Evolutionary conservation across 2,797 vertebrate genomes (phyloP), one percentile per base, ranked within the genome.

Genomic region (Zalophus californianus): DNA sequence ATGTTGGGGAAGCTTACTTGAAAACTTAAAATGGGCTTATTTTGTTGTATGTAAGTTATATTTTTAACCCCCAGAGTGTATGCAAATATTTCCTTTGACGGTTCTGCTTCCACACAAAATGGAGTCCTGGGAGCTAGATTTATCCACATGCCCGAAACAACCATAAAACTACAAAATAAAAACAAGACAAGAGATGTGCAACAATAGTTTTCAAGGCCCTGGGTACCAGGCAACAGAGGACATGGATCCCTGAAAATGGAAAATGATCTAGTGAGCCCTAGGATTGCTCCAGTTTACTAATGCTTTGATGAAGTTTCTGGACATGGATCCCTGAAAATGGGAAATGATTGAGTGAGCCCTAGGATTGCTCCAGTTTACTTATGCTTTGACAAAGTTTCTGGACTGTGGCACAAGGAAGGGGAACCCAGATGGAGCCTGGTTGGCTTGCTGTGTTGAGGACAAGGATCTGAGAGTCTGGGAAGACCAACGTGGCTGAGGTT

Each of bases 81-180:
- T 50, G 58, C 73, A 96, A 35, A 16, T 68, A 50, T 25, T 87
- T 90, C 54, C 88, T 88, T 91, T 88, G 78, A 29, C 85, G 23
- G 14, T 70, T 84, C 58, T 92, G 41, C 27, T 83, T 94, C 52
- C 64, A 44, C 0, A 12, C 7, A 54, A 78, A 54, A 85, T 58
- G 75, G 73, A 80, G 52, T 89, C 52, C 20, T 7, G 54, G 60
- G 58, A 29, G 29, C 58, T 58, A 12, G 35, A 44, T 84, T 60
- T 84, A 64, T 52, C n/a, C 25, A 80, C 78, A 18, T 94, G 77
- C 41, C 54, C 62, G 29, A 87, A 96, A 78, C 7, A 64, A 48
- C 8, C 58, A 48, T 60, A 90, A 78, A 29, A 41, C 27, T 78
- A 23, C 60, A 90, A 87, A 38, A n/a, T 32, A 80, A 90, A 62